These are phyloP conservation scores for Oryzias dopingdopingensis DNA, from an alignment of 2,797 vertebrate species.

Conservation along the genomic window DNA sequence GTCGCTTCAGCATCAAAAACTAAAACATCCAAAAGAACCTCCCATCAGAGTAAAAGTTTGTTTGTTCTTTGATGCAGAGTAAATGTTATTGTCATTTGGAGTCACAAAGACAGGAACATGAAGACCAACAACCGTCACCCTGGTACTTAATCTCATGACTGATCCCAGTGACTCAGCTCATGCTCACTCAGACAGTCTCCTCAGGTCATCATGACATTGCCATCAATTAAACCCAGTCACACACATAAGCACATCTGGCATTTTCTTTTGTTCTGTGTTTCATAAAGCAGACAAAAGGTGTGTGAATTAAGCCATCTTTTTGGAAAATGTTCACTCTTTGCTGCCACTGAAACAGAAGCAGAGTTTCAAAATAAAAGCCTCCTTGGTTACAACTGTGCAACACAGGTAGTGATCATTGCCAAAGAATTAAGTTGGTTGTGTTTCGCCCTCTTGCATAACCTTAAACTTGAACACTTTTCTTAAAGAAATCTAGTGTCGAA, in stretches of 20 bases:
- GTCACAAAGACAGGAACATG: conserved; percentile 4
- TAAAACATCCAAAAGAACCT: conserved; percentile 14
- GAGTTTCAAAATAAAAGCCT: conserved; percentile 1
- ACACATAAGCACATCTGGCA: conserved; percentile 15
- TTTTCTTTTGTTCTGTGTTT: conserved; percentile 5
- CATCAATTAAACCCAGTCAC: conserved; percentile 4
- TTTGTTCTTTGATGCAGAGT: conserved; percentile 2
- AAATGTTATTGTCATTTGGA: conserved; percentile 1
- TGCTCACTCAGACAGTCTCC: conserved; percentile 2
- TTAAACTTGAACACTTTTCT: conserved; percentile 10
- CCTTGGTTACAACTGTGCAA: conserved; percentile 13
- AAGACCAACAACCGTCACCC: conserved; percentile 4
- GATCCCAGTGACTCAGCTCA: not conserved
- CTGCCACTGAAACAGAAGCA: conserved; percentile 14
- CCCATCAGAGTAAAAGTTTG: not conserved
- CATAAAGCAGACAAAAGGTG: not conserved
- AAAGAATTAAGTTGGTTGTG: not conserved
- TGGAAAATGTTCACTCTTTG: not conserved
- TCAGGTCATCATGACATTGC: not conserved
- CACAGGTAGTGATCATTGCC: conserved; percentile 1
- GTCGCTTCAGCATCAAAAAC: conserved; percentile 33
- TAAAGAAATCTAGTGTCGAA: conserved; percentile 14
- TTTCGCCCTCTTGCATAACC: conserved; percentile 11
- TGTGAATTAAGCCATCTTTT: not conserved
- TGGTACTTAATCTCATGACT: conserved; percentile 1